Evolutionary conservation across 1,140 invertebrate species (phyloP).

Genomic region (Diplogasteroides magnus): DNA sequence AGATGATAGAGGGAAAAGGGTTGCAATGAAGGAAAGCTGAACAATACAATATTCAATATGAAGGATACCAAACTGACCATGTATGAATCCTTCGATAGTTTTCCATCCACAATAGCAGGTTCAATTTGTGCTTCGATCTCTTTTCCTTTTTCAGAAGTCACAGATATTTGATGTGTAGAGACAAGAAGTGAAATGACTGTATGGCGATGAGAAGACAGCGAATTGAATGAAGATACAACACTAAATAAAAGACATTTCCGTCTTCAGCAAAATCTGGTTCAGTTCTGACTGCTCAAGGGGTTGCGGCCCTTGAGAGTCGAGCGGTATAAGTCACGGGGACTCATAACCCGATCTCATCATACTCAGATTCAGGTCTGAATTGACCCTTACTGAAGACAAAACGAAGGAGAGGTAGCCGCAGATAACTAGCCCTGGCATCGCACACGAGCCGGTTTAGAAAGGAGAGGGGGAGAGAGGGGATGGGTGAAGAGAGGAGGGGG

Average conservation of each 20-base stretch:
- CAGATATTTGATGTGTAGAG: neutral
- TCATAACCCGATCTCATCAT: no score
- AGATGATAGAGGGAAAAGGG: conserved; percentile 3
- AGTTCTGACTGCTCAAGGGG: neutral
- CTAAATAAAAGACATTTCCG: conserved; percentile 1
- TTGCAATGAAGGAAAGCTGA: conserved; percentile 17
- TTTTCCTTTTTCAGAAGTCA: conserved; percentile 12
- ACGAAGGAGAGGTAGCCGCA: no score
- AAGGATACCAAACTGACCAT: conserved; percentile 2
- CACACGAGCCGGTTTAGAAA: no score
- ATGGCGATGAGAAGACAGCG: conserved; percentile 6
- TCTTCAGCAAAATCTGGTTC: neutral
- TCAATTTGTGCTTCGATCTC: conserved; percentile 20
- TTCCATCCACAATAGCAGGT: conserved; percentile 12
- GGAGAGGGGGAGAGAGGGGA: no score
- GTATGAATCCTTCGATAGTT: conserved; percentile 4
- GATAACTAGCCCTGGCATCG: no score
- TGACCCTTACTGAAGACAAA: no score
- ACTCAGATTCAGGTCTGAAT: no score
- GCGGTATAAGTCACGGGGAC: no score
- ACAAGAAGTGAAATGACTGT: neutral
- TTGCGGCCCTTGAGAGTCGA: no score
- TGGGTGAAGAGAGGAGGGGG: no score
- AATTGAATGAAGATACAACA: conserved; percentile 10
- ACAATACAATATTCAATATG: neutral